phyloP scores from a whole-genome alignment of 92 coral and sea anemone genomes.

The Zoanthus sociatus region DNA sequence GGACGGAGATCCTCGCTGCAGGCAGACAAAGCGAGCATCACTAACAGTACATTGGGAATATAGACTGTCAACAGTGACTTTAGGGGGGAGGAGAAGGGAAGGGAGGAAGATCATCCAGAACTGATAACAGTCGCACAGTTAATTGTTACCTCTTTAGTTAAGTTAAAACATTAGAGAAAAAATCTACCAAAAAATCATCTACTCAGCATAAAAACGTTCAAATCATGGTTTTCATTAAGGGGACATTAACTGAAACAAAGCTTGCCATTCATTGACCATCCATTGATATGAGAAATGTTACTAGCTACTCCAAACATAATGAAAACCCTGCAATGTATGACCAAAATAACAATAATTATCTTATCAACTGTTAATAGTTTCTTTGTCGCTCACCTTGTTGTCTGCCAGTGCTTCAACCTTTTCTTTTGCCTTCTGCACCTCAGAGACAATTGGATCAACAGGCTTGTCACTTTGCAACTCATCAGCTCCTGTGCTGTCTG shows the following conservation, averaged over 20 bases:
- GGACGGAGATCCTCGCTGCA: slow-evolving; percentile 53
- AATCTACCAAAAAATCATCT: too few species aligned
- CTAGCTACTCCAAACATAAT: too few species aligned
- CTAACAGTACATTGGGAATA: slow-evolving; percentile 32
- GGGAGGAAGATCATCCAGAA: slow-evolving; percentile 26
- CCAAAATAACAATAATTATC: too few species aligned
- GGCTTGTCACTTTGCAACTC: slow-evolving; percentile 61
- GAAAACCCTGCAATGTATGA: too few species aligned
- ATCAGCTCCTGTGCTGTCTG: slow-evolving; percentile 94
- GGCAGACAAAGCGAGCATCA: slow-evolving; percentile 56
- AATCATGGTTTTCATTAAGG: too few species aligned
- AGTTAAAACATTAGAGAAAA: too few species aligned
- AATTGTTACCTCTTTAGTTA: too few species aligned
- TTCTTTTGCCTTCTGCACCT: slow-evolving; percentile 79
- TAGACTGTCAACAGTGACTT: slow-evolving; percentile 35
- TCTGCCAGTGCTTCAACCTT: slow-evolving; percentile 75
- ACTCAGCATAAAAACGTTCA: too few species aligned
- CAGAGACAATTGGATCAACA: slow-evolving; percentile 66
- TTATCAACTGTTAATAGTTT: neutral
- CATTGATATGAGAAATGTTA: too few species aligned
- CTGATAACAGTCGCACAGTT: neutral
- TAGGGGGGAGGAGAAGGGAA: slow-evolving; percentile 25
- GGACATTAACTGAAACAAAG: too few species aligned
- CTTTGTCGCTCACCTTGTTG: slow-evolving; percentile 65
- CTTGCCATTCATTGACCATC: too few species aligned